Conservation (phyloP, 2,888 invertebrate species). For the Ophioninae sp. region DNA sequence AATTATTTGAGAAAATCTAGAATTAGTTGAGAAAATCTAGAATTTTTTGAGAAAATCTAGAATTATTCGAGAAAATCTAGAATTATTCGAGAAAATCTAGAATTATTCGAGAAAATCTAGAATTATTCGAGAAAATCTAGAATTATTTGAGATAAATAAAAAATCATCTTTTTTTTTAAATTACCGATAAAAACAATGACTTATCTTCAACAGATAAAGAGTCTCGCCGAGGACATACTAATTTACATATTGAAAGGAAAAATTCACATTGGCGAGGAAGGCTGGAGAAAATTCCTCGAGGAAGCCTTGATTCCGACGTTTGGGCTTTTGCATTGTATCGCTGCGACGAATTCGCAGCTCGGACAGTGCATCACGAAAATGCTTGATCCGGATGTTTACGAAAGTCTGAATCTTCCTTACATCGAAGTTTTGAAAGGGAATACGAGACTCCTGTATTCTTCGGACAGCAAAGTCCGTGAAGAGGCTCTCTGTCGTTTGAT, state of each 20-base stretch:
- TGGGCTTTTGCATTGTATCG: conserved; percentile 85
- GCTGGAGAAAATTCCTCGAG: conserved; percentile 85
- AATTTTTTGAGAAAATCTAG: no score
- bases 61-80: no score
- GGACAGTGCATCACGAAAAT: conserved; percentile 85
- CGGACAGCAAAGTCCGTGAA: conserved; percentile 79
- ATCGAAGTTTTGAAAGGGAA: conserved; percentile 83
- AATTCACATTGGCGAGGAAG: conserved; percentile 83
- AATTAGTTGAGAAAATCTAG: no score
- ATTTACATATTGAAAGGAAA: conserved; percentile 85
- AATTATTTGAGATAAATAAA: no score
- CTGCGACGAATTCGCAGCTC: conserved; percentile 81
- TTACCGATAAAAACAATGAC: background rate
- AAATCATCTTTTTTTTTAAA: background rate
- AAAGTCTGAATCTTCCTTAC: conserved; percentile 83
- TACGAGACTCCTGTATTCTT: conserved; percentile 81
- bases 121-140: no score
- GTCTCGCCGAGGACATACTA: conserved; percentile 84
- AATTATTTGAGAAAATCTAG: no score
- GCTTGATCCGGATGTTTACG: conserved; percentile 85
- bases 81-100: no score
- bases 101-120: no score
- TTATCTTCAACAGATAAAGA: conserved; percentile 82
- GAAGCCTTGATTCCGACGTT: conserved; percentile 84
- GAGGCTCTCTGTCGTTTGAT: conserved; percentile 82